These are phyloP conservation scores for Gorsachius magnificus DNA, from an alignment of 2,797 vertebrate species.

Conservation along the genomic window DNA sequence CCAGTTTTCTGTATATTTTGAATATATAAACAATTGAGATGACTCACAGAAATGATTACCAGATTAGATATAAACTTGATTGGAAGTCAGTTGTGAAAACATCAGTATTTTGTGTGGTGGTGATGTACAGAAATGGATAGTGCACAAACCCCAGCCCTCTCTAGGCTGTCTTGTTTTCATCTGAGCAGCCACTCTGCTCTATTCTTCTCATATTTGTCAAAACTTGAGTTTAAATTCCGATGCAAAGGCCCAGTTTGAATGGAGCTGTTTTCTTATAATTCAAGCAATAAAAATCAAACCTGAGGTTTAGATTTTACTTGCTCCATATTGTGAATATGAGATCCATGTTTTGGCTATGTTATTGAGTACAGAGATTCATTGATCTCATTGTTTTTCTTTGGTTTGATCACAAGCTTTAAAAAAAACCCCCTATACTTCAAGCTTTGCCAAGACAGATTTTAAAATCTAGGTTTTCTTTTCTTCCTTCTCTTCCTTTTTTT, in stretches of 20 bases:
- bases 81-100: not conserved
- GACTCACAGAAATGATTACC: not conserved
- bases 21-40: not conserved
- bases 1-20: not conserved
- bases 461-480: not conserved
- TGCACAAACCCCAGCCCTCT: accelerated
- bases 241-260: not conserved
- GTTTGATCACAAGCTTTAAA: not conserved
- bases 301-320: not conserved
- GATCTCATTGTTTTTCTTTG: not conserved
- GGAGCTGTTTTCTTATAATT: not conserved
- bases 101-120: not conserved
- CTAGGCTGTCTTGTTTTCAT: not conserved
- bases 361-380: not conserved
- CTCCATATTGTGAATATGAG: not conserved
- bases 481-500: not conserved
- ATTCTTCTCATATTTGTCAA: not conserved
- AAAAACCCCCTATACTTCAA: not conserved
- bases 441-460: not conserved
- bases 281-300: not conserved
- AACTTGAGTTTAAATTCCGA: not conserved
- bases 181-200: not conserved
- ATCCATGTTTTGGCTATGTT: not conserved
- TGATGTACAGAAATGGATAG: not conserved
- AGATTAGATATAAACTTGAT: not conserved